Evolutionary conservation across 2,888 invertebrate genomes (phyloP), one percentile per base, ranked within the genome.

Genomic region (Alsophila aescularia): DNA sequence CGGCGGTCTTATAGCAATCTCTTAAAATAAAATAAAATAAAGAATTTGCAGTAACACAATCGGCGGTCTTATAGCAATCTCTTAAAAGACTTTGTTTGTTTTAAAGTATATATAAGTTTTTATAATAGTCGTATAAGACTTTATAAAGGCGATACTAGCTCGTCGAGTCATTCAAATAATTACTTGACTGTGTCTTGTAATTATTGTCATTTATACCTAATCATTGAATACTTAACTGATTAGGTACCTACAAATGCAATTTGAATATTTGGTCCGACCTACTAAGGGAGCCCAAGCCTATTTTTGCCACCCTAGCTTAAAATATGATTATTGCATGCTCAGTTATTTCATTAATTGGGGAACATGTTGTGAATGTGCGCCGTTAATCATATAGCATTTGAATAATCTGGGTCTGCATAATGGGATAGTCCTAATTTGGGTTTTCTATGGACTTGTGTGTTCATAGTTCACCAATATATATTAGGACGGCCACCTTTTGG

Each of bases 331-430:
- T 40, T 37, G 41, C 42, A 40, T 24, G 40, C 27, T 12, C 18
- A 41, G 29, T 32, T 50, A 50, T 45, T 50, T 12, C 27, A 32
- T 21, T 43, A 56, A 63, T 54, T 34, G 55, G 42, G 35, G 31
- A 36, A 41, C 59, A 42, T 56, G 47, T 40, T 57, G 52, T 58
- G 54, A 57, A 63, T 35, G 49, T 18, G 47, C 27, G 31, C 50
- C 54, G 59, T 69, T 60, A 64, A 64, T 74, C 72, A 63, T 62
- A 62, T 64, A 65, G 69, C 70, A 73, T 75, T 69, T 67, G 59
- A 70, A 69, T 66, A 62, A 68, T 67, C 55, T 64, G 52, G 60
- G 45, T 47, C 52, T 73, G 54, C 24, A 27, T n/a, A 18, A 34
- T 49, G 15, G 12, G 27, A 43, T 27, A 12, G 29, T 39, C 32